A percentile compares a stretch with the other conserved stretches of the same genome.
Conservation (phyloP, 1,140 invertebrate species). For the Drosophila virilis region DNA sequence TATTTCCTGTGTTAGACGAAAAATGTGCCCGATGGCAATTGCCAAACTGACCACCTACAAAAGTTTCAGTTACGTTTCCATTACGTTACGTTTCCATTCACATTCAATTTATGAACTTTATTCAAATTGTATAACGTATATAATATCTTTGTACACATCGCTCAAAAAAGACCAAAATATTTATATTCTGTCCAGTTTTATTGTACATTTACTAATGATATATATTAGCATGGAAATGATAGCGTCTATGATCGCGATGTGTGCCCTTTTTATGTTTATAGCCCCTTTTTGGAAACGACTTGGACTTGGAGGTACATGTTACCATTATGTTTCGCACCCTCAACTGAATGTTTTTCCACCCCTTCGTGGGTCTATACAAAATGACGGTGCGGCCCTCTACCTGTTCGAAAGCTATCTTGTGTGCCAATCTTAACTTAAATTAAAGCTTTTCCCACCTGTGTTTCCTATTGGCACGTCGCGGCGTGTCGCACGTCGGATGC, state of each 20-base stretch:
- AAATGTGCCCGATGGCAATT: slow-evolving; percentile 28
- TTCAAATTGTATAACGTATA: no score
- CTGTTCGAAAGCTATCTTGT: slow-evolving; percentile 17
- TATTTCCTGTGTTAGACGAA: slow-evolving; percentile 73
- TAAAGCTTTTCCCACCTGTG: slow-evolving; percentile 28
- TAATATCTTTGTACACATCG: no score
- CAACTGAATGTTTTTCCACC: no score
- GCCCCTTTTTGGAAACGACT: neutral
- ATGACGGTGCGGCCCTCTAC: slow-evolving; percentile 17
- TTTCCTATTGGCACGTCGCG: slow-evolving; percentile 26
- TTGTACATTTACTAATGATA: neutral
- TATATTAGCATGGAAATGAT: no score
- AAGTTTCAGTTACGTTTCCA: slow-evolving; percentile 38
- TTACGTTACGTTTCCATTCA: neutral
- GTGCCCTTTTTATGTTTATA: slow-evolving; percentile 37
- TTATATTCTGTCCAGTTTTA: neutral
- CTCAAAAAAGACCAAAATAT: no score
- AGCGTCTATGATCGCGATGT: neutral
- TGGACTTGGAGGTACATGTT: no score
- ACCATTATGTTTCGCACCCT: neutral
- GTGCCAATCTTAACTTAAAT: slow-evolving; percentile 13
- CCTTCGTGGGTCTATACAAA: neutral
- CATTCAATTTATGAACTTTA: slow-evolving; percentile 1
- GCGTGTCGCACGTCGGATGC: slow-evolving; percentile 12
- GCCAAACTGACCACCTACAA: slow-evolving; percentile 28